Evolutionary conservation across 2,888 invertebrate species (phyloP).

Genomic region (Amorpha juglandis): DNA sequence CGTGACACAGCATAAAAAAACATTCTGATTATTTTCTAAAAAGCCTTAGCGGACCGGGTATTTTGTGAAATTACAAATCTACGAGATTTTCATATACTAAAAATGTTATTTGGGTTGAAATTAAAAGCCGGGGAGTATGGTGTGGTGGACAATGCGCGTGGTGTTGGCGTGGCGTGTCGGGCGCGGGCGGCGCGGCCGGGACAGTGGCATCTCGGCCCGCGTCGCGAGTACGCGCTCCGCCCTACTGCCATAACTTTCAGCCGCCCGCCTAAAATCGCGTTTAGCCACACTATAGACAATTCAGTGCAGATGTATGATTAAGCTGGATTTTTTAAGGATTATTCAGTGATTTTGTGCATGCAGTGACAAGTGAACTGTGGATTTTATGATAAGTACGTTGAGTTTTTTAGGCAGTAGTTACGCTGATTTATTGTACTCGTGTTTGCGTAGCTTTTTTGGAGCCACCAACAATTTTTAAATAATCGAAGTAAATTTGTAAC

Average conservation of each 20-base stretch:
- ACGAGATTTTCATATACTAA: too few species aligned
- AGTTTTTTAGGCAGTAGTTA: background rate
- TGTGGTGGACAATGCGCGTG: slow-evolving; percentile 47
- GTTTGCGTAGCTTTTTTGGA: background rate
- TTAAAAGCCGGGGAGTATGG: background rate
- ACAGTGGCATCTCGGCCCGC: slow-evolving; percentile 72
- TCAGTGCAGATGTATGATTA: slow-evolving; percentile 37
- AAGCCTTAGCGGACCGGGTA: too few species aligned
- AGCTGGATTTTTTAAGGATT: slow-evolving; percentile 44
- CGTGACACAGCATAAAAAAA: slow-evolving; percentile 15
- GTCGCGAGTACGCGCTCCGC: slow-evolving; percentile 63
- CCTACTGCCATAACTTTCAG: slow-evolving; percentile 45
- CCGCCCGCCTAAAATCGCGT: slow-evolving; percentile 49
- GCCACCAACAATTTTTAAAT: background rate
- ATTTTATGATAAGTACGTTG: slow-evolving; percentile 3
- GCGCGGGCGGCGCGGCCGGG: slow-evolving; percentile 50
- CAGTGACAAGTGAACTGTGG: slow-evolving; percentile 14
- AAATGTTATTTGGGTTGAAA: background rate
- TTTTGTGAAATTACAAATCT: too few species aligned
- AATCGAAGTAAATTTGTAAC: background rate
- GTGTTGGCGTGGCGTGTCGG: slow-evolving; percentile 55
- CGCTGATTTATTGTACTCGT: background rate
- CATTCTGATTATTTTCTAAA: slow-evolving; percentile 8
- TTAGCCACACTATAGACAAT: slow-evolving; percentile 42
- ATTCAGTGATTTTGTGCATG: slow-evolving; percentile 43